phyloP scores from a whole-genome alignment of 53 echinoderm and acorn worm species.

The Henricia sp. region DNA sequence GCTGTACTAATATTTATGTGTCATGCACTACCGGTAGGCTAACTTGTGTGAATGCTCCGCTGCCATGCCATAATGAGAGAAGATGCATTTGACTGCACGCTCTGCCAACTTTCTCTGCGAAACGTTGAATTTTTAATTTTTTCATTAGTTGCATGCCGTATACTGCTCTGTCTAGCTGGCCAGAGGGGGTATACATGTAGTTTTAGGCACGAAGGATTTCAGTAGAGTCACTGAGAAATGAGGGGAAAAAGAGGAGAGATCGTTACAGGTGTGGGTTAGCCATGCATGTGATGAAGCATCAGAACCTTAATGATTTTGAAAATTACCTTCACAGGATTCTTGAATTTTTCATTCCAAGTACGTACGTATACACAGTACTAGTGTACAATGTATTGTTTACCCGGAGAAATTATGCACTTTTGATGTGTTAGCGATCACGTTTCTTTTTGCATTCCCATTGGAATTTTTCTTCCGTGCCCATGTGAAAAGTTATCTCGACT shows the following conservation, averaged over 20 bases:
- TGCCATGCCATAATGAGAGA: neutral
- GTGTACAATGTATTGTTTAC: too few species aligned
- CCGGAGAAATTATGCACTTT: too few species aligned
- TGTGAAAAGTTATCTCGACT: too few species aligned
- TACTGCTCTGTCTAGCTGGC: too few species aligned
- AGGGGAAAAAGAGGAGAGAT: neutral
- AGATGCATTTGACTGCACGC: constrained; percentile 31
- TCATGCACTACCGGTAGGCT: too few species aligned
- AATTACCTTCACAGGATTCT: neutral
- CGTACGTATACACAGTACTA: too few species aligned
- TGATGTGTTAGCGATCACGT: too few species aligned
- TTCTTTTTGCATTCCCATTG: too few species aligned
- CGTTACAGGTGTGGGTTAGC: neutral
- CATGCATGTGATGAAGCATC: constrained; percentile 28
- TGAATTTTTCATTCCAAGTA: neutral
- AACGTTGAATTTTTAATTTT: constrained; percentile 44
- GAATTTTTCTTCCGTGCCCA: too few species aligned
- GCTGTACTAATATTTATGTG: too few species aligned
- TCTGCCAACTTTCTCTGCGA: neutral
- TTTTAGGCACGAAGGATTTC: too few species aligned
- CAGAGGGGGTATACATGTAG: too few species aligned
- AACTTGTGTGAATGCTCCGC: neutral
- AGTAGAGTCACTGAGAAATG: neutral
- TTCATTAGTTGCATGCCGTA: neutral
- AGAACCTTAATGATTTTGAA: neutral